phyloP scores from a whole-genome alignment of 2,888 invertebrate species.

The Clunio marinus region DNA sequence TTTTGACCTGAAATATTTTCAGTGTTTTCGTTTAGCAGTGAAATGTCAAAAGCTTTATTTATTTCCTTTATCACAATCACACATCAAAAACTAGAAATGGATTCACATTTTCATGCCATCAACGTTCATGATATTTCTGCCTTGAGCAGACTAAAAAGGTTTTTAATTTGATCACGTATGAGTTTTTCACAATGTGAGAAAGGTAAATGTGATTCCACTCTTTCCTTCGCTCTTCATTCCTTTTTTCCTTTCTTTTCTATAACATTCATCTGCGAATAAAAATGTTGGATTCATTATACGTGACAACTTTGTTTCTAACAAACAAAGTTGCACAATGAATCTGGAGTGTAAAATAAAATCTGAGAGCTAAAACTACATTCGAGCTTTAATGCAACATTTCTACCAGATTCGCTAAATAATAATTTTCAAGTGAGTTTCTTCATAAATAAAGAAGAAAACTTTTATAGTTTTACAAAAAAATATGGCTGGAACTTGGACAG shows the following conservation, averaged over 20 bases:
- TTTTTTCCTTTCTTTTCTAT: not conserved
- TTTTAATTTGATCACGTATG: not conserved
- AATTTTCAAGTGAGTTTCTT: not conserved
- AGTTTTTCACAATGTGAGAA: not conserved
- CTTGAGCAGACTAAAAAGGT: not conserved
- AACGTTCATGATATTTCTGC: not conserved
- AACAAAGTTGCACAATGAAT: too few species aligned
- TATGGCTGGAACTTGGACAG: too few species aligned
- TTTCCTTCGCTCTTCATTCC: not conserved
- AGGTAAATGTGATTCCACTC: not conserved
- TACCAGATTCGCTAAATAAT: not conserved
- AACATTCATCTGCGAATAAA: too few species aligned
- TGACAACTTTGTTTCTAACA: not conserved
- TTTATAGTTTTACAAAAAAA: too few species aligned
- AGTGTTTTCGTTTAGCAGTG: too few species aligned
- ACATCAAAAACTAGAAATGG: not conserved
- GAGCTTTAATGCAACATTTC: not conserved
- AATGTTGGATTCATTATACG: not conserved
- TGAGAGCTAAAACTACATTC: too few species aligned
- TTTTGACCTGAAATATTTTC: not conserved
- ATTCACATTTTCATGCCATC: not conserved
- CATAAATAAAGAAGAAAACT: not conserved
- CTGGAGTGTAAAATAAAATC: too few species aligned
- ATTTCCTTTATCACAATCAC: not conserved
- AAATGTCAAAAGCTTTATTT: not conserved